Percentiles rank a stretch among this genome's conserved stretches.
Evolutionary conservation across 1,140 invertebrate species (phyloP).

Genomic region (Heliconius nattereri): DNA sequence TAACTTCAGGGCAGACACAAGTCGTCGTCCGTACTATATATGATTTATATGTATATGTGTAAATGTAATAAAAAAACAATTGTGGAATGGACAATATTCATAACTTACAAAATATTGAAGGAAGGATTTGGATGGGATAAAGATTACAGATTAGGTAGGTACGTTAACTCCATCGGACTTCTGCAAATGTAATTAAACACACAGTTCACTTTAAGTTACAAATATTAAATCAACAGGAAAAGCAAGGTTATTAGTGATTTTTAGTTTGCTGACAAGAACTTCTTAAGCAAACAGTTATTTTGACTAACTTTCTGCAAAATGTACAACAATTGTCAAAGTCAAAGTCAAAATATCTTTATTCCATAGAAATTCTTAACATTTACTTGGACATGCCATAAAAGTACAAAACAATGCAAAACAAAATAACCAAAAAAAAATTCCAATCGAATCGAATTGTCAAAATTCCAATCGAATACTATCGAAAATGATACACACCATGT

Average conservation of each 20-base stretch:
- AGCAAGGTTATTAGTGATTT: no score
- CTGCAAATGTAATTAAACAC: constrained; percentile 53
- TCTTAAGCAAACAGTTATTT: background rate
- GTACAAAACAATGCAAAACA: no score
- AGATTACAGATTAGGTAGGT: constrained; percentile 39
- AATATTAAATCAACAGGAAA: no score
- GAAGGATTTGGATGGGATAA: constrained; percentile 42
- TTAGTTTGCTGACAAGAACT: no score
- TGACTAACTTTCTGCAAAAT: background rate
- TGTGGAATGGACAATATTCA: background rate
- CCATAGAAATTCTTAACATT: no score
- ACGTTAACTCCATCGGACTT: constrained; percentile 72
- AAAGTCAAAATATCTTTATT: no score
- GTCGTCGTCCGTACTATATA: no score
- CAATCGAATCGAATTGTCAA: no score
- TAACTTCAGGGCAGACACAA: no score
- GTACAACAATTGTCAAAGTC: background rate
- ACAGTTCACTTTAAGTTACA: background rate
- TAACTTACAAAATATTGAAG: constrained; percentile 33
- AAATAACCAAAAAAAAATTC: no score
- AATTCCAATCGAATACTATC: background rate
- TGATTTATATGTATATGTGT: no score
- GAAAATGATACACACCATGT: constrained; percentile 51
- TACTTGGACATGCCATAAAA: no score
- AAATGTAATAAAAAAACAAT: background rate